These are phyloP conservation scores for Phrynocephalus versicolor DNA, from an alignment of 2,113 vertebrate genomes.

Conservation along the genomic window DNA sequence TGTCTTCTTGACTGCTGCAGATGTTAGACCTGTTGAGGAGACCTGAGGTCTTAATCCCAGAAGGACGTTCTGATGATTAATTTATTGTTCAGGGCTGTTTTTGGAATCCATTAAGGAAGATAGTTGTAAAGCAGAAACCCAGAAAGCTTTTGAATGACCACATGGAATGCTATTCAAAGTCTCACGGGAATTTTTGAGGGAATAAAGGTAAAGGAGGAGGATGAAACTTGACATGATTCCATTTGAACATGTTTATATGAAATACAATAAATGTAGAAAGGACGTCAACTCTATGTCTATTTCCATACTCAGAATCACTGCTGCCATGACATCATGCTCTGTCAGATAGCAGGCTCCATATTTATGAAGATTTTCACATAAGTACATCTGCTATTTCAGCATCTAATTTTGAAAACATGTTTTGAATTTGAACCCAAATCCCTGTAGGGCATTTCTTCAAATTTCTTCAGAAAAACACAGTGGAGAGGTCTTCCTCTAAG, in stretches of 20 bases:
- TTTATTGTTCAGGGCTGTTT: constrained; percentile 51
- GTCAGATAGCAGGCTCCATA: background rate
- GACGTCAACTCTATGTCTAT: background rate
- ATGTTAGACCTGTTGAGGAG: constrained; percentile 58
- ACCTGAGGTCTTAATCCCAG: constrained; percentile 50
- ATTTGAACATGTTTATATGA: background rate
- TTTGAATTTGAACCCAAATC: background rate
- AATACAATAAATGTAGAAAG: background rate
- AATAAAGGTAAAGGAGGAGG: constrained; percentile 1
- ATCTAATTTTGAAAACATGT: background rate
- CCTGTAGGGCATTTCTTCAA: background rate
- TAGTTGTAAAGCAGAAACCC: constrained; percentile 18
- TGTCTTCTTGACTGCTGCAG: constrained; percentile 45
- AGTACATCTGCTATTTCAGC: background rate
- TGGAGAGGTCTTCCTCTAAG: background rate
- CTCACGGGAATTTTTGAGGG: constrained; percentile 34
- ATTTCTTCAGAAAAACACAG: background rate
- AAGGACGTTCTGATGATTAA: constrained; percentile 66
- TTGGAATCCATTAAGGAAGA: constrained; percentile 55
- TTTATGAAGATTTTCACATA: background rate
- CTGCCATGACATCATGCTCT: no score
- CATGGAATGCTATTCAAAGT: constrained; percentile 23
- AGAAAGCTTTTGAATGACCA: constrained; percentile 30
- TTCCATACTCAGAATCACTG: background rate
- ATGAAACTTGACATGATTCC: constrained; percentile 16